Evolutionary conservation across 1,140 invertebrate species (phyloP).

Genomic region (Aphis craccivora): DNA sequence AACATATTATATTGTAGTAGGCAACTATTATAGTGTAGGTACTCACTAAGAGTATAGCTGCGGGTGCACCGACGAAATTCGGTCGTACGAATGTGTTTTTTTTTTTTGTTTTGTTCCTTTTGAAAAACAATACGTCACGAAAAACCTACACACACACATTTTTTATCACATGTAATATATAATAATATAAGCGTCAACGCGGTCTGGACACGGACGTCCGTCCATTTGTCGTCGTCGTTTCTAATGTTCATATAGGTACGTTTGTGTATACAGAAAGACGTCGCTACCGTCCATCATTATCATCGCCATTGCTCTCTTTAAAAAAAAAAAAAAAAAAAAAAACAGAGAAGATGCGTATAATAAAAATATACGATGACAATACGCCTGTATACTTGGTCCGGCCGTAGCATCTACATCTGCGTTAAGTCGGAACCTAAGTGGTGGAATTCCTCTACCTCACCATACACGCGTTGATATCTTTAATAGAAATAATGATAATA

Average conservation of each 20-base stretch:
- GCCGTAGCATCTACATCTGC: background rate
- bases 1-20: background rate
- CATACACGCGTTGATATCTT: background rate
- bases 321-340: background rate
- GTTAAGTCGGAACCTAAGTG: background rate
- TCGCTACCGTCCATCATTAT: background rate
- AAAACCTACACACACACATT: background rate
- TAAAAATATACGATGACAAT: background rate
- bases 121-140: background rate
- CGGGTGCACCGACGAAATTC: background rate
- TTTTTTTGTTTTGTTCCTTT: background rate
- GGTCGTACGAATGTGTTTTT: background rate
- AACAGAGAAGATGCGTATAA: background rate
- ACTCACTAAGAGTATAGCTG: background rate
- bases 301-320: background rate
- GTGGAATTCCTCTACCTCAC: background rate
- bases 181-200: background rate
- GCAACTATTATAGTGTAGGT: background rate
- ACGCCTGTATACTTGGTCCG: background rate
- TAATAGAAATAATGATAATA: too few species aligned
- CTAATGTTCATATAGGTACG: background rate
- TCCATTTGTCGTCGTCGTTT: background rate
- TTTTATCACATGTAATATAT: background rate
- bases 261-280: background rate
- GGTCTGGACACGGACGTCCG: background rate